Evolutionary conservation across 2,113 vertebrate species (phyloP), one percentile per base, ranked within the genome.

Genomic region (Cheilinus undulatus): DNA sequence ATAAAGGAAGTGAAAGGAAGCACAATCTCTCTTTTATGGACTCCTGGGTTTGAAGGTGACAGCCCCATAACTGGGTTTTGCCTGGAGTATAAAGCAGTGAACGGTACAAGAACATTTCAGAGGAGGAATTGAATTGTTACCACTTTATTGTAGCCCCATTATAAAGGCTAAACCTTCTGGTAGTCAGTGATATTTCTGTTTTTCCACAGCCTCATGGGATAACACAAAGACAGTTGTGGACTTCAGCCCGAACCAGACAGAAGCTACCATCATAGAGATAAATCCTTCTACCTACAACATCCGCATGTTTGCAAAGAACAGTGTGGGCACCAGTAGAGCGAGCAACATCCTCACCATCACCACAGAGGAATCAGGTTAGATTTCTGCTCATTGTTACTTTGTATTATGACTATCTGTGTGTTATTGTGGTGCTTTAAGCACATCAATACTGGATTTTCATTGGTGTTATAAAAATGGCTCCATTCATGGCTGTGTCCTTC

Each of bases 271-370:
- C 14, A 82, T 92, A 12, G 91, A 92, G 68, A 85, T 83, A 4
- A 83, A 75, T 45, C 87, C 84, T 12, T 84, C 79, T 3, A 88
- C 83, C 3, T 92, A 91, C 83, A 85, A 86, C 66, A 59, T 92
- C 32, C 88, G 91, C 43, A 88, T 92, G 87, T 91, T 92, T 65
- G 89, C 91, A 22, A 73, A 40, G 67, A 91, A 62, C 77, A 70
- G 56, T 24, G 4, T 46, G 68, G 81, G 75, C 38, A 79, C 26
- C 63, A 91, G 91, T 57, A 62, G 61, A 73, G 61, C 89, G 15
- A 90, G 91, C 65, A 89, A 91, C 3, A 40, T 90, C 66, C 77
- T 92, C 46, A 91, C 81, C 0, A 42, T 92, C 74, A 88, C 83
- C 22, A 88, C 80, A 7, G 69, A 38, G 82, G 62, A 76, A 40